phyloP scores from a whole-genome alignment of 2,888 invertebrate genomes.

The Protonemura montana region DNA sequence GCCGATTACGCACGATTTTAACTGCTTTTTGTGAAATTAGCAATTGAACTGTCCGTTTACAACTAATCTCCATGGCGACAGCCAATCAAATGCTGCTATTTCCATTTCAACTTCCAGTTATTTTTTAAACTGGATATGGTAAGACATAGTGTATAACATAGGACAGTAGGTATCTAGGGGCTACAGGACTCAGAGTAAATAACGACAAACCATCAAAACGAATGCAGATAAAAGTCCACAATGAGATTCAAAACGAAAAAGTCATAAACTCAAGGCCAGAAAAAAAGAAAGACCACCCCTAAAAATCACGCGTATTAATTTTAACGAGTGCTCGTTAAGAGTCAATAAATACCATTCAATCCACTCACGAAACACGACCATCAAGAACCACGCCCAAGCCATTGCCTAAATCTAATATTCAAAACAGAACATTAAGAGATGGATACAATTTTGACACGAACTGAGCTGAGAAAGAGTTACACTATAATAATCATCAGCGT shows the following conservation, averaged over 20 bases:
- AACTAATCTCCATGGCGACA: no score
- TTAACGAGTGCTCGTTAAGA: not conserved
- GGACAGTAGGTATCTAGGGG: no score
- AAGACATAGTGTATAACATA: no score
- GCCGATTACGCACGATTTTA: no score
- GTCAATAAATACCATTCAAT: not conserved
- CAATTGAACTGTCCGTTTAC: no score
- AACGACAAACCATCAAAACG: no score
- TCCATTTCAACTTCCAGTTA: no score
- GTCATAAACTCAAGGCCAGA: not conserved
- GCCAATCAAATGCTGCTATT: no score
- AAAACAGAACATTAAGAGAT: not conserved
- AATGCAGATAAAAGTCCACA: no score
- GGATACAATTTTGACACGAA: not conserved
- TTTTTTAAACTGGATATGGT: no score
- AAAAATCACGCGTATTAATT: not conserved
- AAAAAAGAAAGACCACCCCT: not conserved
- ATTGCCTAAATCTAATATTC: not conserved
- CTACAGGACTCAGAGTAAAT: no score
- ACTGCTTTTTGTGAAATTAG: no score
- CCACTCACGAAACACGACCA: not conserved
- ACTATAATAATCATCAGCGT: slow-evolving; percentile 7
- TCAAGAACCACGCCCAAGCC: not conserved
- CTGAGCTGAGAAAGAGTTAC: not conserved
- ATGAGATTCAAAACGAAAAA: not conserved